Conservation (phyloP, 2,888 invertebrate species). For the Tipula lateralis region DNA sequence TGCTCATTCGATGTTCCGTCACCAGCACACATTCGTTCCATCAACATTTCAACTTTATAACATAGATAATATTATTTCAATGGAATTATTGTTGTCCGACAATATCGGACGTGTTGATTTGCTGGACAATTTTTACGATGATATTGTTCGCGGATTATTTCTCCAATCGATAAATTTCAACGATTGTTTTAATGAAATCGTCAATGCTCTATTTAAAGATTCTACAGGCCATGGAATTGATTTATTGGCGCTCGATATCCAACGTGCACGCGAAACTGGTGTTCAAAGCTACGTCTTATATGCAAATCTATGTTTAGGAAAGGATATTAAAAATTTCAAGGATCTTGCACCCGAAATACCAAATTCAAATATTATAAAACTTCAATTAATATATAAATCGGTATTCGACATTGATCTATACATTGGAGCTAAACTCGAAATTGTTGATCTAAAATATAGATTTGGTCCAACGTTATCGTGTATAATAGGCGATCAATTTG, state of each 20-base stretch:
- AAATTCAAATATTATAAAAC: slow-evolving; percentile 50
- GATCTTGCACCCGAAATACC: slow-evolving; percentile 58
- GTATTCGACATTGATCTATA: slow-evolving; percentile 66
- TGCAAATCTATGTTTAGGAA: slow-evolving; percentile 62
- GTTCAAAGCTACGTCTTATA: slow-evolving; percentile 66
- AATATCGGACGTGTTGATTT: slow-evolving; percentile 27
- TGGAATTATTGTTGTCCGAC: slow-evolving; percentile 29
- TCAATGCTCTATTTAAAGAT: background rate
- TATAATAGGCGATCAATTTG: slow-evolving; percentile 68
- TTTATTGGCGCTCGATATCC: slow-evolving; percentile 64
- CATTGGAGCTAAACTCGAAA: slow-evolving; percentile 66
- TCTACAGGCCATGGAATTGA: slow-evolving; percentile 53
- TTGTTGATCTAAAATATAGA: slow-evolving; percentile 56
- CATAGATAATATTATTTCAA: slow-evolving; percentile 37
- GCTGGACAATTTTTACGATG: slow-evolving; percentile 49
- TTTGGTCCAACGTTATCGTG: slow-evolving; percentile 69
- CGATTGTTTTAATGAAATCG: slow-evolving; percentile 32
- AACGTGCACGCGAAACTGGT: slow-evolving; percentile 68
- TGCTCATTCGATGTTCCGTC: slow-evolving; percentile 69
- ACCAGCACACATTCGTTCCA: slow-evolving; percentile 62
- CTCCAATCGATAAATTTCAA: slow-evolving; percentile 45
- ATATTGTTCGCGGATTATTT: slow-evolving; percentile 54
- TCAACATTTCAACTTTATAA: slow-evolving; percentile 41
- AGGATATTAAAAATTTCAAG: slow-evolving; percentile 55
- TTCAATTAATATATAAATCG: slow-evolving; percentile 44